Evolutionary conservation across 2,888 invertebrate species (phyloP).

Genomic region (Ochropleura plecta): DNA sequence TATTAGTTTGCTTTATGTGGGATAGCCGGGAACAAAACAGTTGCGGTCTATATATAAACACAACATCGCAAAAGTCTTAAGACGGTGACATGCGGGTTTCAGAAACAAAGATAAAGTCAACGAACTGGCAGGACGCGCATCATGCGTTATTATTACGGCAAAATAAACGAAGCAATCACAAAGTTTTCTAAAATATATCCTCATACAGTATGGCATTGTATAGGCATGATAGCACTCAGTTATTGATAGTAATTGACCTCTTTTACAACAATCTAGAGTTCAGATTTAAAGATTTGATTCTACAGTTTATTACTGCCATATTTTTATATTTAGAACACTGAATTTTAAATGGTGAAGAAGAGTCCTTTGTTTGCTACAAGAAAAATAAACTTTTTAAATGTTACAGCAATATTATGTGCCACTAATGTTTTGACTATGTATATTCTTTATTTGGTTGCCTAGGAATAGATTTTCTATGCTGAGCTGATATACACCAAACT

Average conservation of each 20-base stretch:
- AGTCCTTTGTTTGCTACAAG: constrained; percentile 16
- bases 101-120: constrained; percentile 82
- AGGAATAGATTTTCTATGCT: background rate
- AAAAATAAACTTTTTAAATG: background rate
- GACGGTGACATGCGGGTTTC: constrained; percentile 70
- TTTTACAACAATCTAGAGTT: constrained; percentile 19
- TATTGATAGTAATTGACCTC: constrained; percentile 7
- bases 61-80: constrained; percentile 73
- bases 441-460: constrained; percentile 2
- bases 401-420: background rate
- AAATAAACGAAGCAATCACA: constrained; percentile 33
- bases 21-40: constrained; percentile 69
- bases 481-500: background rate
- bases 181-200: background rate
- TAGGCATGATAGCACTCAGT: background rate
- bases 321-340: constrained; percentile 49
- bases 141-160: constrained; percentile 54
- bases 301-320: background rate
- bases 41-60: constrained; percentile 79
- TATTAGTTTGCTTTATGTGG: constrained; percentile 20
- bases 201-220: background rate
- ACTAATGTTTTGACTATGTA: constrained; percentile 4
- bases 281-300: background rate
- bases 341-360: constrained; percentile 1
- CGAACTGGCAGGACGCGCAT: constrained; percentile 69